Base-by-base conservation (phyloP, 2,888 invertebrate species). In the Acanthacorydalis orientalis region DNA sequence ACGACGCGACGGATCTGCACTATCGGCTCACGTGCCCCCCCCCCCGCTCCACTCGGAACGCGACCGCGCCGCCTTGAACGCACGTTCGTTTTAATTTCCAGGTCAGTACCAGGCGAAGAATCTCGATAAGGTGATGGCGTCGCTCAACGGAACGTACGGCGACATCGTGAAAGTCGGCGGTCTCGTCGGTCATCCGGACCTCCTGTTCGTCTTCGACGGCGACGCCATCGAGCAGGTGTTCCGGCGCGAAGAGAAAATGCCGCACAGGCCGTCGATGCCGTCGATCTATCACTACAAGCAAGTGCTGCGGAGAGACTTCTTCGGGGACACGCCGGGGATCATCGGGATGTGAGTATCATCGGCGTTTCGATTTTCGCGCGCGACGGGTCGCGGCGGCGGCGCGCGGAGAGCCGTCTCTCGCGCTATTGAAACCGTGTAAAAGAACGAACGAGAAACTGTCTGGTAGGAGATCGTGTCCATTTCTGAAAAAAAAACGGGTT, bases 261-360 rank as follows among this genome's bases (percentile, higher is more conserved):
- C 83, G 0, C 75, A 81, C 55, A 69, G 82, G 56, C 82, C 83
- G 2, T 79, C 80, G 37, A 82, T 82, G 67, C 83, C 83, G 9
- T 82, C 82, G 31, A 66, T 83, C 45, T 75, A 72, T 54, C 79
- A 82, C 62, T 83, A 83, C 60, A 83, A 83, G 57, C 76, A 77
- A 56, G 72, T 75, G 50, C 61, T 83, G 52, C 70, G 79, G 44
- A 76, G 72, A 56, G 77, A 79, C 47, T 83, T 82, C 60, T 83
- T 83, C 58, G 77, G 78, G 7, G 76, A 79, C 46, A 77, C 77
- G 55, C 78, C 80, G 10, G 83, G 83, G 39, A 69, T 83, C 51
- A 82, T 83, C 58, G 83, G 82, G 61, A 78, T 83, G 82, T 83
- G 72, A 76, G 78, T 73, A 33, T n/a, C n/a, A n/a, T n/a, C n/a